Evolutionary conservation across 2,797 vertebrate genomes (phyloP).

Genomic region (Lithobates pipiens): DNA sequence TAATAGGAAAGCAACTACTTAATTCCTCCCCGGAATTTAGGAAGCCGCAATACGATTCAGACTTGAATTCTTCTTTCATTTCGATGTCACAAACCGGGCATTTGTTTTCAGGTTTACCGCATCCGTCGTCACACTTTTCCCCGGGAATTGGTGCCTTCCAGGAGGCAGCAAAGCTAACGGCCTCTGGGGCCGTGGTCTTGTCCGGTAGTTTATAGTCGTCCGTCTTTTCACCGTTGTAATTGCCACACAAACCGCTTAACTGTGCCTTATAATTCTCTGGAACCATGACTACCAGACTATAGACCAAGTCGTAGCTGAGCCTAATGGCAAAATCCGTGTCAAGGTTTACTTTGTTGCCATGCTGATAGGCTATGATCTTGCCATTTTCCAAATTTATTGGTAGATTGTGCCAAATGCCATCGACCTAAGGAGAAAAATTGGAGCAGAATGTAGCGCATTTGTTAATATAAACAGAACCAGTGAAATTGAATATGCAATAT

Average conservation of each 20-base stretch:
- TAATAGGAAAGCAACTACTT: neutral
- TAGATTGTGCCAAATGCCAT: slow-evolving; percentile 71
- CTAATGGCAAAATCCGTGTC: slow-evolving; percentile 74
- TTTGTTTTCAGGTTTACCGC: slow-evolving; percentile 64
- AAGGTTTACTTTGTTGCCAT: slow-evolving; percentile 68
- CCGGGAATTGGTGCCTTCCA: slow-evolving; percentile 71
- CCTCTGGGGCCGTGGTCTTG: slow-evolving; percentile 43
- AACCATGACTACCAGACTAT: slow-evolving; percentile 72
- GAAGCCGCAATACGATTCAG: slow-evolving; percentile 70
- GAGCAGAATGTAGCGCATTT: too few species aligned
- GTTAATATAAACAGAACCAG: too few species aligned
- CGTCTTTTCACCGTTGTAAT: slow-evolving; percentile 70
- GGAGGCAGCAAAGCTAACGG: slow-evolving; percentile 68
- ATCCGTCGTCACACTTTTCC: slow-evolving; percentile 69
- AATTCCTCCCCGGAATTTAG: slow-evolving; percentile 62
- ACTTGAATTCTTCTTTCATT: slow-evolving; percentile 67
- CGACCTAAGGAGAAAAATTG: slow-evolving; percentile 67
- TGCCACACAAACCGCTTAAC: slow-evolving; percentile 78
- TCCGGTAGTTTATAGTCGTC: slow-evolving; percentile 70
- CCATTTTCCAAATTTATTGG: slow-evolving; percentile 71
- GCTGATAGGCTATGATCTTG: slow-evolving; percentile 67
- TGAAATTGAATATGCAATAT: too few species aligned
- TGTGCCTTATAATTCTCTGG: slow-evolving; percentile 72
- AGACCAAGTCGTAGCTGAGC: slow-evolving; percentile 74
- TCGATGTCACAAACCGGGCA: slow-evolving; percentile 67